Evolutionary conservation across 2,797 vertebrate genomes (phyloP).

Genomic region (Rachycentron canadum): DNA sequence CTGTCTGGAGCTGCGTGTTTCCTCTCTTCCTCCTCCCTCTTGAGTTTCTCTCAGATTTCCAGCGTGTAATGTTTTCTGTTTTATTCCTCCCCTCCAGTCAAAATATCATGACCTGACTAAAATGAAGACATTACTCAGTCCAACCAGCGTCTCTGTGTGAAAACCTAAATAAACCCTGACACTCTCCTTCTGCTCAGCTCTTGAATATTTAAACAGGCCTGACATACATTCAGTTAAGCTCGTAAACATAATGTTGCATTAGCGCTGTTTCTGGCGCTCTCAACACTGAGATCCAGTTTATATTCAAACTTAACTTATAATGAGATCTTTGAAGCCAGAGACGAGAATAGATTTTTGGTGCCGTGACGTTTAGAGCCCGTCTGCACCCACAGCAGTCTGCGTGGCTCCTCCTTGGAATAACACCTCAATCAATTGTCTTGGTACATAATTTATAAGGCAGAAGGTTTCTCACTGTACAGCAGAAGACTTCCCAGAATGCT

Average conservation of each 20-base stretch:
- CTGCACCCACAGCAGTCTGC: not conserved
- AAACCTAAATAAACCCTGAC: slow-evolving; percentile 40
- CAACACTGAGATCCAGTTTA: not conserved
- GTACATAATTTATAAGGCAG: not conserved
- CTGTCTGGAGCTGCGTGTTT: not conserved
- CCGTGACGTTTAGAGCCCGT: not conserved
- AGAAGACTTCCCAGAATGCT: not conserved
- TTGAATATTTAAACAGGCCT: slow-evolving; percentile 54
- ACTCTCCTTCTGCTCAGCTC: slow-evolving; percentile 24
- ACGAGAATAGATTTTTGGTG: slow-evolving; percentile 41
- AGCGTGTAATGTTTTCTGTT: slow-evolving; percentile 16
- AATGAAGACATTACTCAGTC: slow-evolving; percentile 58
- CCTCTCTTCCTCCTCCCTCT: not conserved
- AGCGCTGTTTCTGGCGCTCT: slow-evolving; percentile 2
- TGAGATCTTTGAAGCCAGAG: slow-evolving; percentile 41
- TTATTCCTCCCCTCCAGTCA: slow-evolving; percentile 16
- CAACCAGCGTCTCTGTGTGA: slow-evolving; percentile 20
- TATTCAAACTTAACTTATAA: slow-evolving; percentile 26
- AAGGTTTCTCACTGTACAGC: not conserved
- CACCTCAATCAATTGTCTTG: not conserved
- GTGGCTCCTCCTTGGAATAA: not conserved
- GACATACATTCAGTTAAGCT: not conserved
- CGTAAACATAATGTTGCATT: slow-evolving; percentile 40
- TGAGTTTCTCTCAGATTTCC: slow-evolving; percentile 7
- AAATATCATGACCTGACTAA: slow-evolving; percentile 20